Conservation (phyloP, 2,113 vertebrate species). For the Anseranas semipalmata region DNA sequence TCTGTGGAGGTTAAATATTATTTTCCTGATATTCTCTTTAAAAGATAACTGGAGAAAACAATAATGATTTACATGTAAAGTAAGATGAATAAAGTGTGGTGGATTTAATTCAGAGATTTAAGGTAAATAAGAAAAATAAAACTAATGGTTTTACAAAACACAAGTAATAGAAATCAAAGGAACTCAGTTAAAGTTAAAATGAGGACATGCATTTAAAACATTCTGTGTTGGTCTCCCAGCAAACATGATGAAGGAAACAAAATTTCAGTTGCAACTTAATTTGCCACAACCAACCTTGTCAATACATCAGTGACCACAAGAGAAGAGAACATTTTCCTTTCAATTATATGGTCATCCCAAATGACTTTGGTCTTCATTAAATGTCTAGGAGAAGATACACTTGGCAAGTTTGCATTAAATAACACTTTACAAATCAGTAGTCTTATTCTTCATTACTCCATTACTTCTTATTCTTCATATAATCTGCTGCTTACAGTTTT, state of each 20-base stretch:
- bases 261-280: constrained; percentile 1
- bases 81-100: neutral
- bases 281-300: neutral
- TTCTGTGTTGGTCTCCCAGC: neutral
- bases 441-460: neutral
- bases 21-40: neutral
- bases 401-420: constrained; percentile 1
- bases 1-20: neutral
- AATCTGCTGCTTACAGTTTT: neutral
- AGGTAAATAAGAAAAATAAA: neutral
- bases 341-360: neutral
- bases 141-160: neutral
- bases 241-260: neutral
- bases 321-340: neutral
- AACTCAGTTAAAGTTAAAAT: neutral
- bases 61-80: neutral
- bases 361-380: neutral
- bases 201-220: neutral
- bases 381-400: neutral
- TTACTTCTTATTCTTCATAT: neutral
- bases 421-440: neutral
- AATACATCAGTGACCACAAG: neutral
- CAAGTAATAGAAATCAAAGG: neutral
- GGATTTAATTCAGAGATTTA: neutral
- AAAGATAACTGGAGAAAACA: neutral